Base-by-base conservation (phyloP, 2,113 vertebrate genomes). In the Rhea americana region DNA sequence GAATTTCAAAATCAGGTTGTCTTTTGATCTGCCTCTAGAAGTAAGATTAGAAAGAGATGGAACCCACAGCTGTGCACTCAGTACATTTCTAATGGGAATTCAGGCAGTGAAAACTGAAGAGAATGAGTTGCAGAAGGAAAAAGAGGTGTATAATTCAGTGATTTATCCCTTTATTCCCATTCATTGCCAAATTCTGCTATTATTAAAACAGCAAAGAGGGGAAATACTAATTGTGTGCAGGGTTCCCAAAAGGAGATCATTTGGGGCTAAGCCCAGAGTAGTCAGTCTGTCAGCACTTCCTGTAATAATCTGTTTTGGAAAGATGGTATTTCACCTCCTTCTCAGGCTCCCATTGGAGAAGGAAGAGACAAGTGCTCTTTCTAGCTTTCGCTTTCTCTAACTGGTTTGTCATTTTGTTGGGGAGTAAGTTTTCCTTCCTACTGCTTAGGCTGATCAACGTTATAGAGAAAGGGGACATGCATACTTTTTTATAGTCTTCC, bases 1-100 rank as follows among this genome's bases (percentile, higher is more conserved):
- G 19, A 87, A 74, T 92, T 91, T n/a, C 22, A 80, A 81, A 85
- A 85, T 17, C 77, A 32, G n/a, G 50, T 78, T 74, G 47, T 87
- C 75, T 91, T 80, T 87, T 87, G 77, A 71, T 85, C 30, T 85
- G 30, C 50, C 86, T 91, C 70, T 94, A 84, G 70, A 84, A 73
- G 56, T 83, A 55, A 83, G 75, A 89, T 82, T 87, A 85, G 28
- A 73, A 92, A 90, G 70, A 95, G 30, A 73, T 87, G 45, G 73
- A 67, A 30, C 37, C 3, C 25, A 43, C 59, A 80, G 50, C 37
- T 76, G 41, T 75, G 50, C 8, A 20, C 15, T 92, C 1, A 1
- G 8, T 78, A 45, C 11, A 26, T 24, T 81, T 92, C 58, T 68
- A 39, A 32, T 70, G 48, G 84, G 74, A 95, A 53, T 79, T 90